phyloP scores from a whole-genome alignment of 2,797 vertebrate species.

The Hydrophis major region DNA sequence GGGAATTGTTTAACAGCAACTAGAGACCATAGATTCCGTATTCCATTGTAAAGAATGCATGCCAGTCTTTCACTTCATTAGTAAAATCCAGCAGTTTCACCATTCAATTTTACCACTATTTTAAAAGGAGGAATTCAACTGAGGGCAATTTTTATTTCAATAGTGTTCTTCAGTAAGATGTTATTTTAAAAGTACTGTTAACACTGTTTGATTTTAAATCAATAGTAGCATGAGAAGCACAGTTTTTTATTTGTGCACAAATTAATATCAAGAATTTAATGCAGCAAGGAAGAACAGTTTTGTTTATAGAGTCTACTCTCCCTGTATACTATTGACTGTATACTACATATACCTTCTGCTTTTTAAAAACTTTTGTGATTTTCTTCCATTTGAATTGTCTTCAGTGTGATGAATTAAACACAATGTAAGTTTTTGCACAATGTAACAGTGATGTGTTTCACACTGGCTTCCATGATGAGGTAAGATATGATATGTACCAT shows the following conservation, averaged over 20 bases:
- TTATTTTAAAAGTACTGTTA: conserved; percentile 1
- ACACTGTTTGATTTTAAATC: not conserved
- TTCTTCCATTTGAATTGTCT: not conserved
- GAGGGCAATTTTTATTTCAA: not conserved
- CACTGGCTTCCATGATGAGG: not conserved
- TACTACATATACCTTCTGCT: not conserved
- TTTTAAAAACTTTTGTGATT: not conserved
- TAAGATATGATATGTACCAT: not conserved
- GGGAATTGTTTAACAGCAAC: not conserved
- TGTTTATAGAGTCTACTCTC: not conserved
- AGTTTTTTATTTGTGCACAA: not conserved
- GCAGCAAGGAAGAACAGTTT: not conserved
- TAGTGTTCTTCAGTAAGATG: not conserved
- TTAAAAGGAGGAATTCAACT: not conserved
- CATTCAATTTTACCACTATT: not conserved
- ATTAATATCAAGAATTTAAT: not conserved
- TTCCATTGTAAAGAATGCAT: not conserved
- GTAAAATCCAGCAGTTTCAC: not conserved
- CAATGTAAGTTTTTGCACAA: not conserved
- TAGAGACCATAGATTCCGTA: not conserved
- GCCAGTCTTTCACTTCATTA: not conserved
- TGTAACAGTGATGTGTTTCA: not conserved
- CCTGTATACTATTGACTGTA: not conserved
- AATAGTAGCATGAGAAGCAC: not conserved
- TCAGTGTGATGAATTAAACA: not conserved